These are phyloP conservation scores for Oncorhynchus gorbuscha DNA, from an alignment of 2,113 vertebrate species.

Conservation along the genomic window DNA sequence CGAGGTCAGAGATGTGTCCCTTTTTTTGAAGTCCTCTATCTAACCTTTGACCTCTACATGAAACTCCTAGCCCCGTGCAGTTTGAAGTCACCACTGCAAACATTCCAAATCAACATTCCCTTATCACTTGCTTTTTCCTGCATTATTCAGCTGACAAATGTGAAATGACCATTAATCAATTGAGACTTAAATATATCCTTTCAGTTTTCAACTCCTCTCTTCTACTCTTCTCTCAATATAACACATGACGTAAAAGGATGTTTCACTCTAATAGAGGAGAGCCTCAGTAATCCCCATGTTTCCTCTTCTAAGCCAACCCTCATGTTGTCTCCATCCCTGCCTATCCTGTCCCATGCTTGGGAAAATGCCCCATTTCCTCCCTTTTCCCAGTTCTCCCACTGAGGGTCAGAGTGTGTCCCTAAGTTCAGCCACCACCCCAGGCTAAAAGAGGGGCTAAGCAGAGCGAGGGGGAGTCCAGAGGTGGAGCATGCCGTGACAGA, in stretches of 20 bases:
- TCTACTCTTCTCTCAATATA: neutral
- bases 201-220: constrained; percentile 22
- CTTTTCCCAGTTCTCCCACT: constrained; percentile 71
- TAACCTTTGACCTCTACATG: constrained; percentile 46
- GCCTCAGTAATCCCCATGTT: constrained; percentile 56
- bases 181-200: constrained; percentile 21
- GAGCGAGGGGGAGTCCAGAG: constrained; percentile 55
- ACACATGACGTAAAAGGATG: neutral
- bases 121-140: constrained; percentile 28
- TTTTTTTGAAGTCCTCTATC: constrained; percentile 39
- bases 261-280: constrained; percentile 22
- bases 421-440: constrained; percentile 70
- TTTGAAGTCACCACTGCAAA: constrained; percentile 27
- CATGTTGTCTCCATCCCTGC: constrained; percentile 61
- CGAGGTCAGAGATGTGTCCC: constrained; percentile 37
- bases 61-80: constrained; percentile 17
- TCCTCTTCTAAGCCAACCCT: constrained; percentile 65
- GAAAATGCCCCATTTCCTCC: constrained; percentile 59
- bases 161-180: constrained; percentile 9
- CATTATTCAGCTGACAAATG: constrained; percentile 25
- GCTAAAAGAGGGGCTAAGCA: constrained; percentile 58
- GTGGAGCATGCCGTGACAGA: constrained; percentile 47
- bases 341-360: constrained; percentile 61
- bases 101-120: constrained; percentile 5
- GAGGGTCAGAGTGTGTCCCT: constrained; percentile 68